Conservation (phyloP, 2,888 invertebrate genomes). For the Nymphalis polychloros region DNA sequence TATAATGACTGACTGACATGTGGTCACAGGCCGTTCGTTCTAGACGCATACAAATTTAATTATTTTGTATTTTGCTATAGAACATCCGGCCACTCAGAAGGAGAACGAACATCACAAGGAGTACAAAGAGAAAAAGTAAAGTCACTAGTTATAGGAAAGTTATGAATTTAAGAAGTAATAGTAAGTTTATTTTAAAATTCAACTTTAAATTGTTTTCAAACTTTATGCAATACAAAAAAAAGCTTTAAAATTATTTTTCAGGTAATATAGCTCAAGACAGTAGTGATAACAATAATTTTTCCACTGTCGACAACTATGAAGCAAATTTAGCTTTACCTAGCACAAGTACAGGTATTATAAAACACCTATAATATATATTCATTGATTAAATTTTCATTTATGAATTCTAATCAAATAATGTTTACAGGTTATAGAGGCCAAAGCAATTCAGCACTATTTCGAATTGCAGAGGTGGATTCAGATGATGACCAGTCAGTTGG, state of each 20-base stretch:
- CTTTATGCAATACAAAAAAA: neutral
- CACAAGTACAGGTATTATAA: constrained; percentile 82
- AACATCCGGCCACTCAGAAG: constrained; percentile 67
- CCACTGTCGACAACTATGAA: constrained; percentile 58
- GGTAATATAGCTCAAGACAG: constrained; percentile 60
- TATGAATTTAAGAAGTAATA: constrained; percentile 65
- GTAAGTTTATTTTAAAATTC: constrained; percentile 44
- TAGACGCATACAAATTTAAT: neutral
- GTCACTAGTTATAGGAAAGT: constrained; percentile 67
- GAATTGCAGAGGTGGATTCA: constrained; percentile 83
- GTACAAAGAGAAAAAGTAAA: constrained; percentile 72
- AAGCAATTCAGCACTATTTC: constrained; percentile 67
- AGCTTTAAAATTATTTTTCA: constrained; percentile 37
- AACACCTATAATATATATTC: neutral
- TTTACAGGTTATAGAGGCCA: constrained; percentile 72
- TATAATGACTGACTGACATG: too few relatives aligned
- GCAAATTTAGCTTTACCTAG: constrained; percentile 83
- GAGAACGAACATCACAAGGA: constrained; percentile 68
- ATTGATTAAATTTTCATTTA: too few relatives aligned
- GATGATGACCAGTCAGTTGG: constrained; percentile 82
- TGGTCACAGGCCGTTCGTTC: too few relatives aligned
- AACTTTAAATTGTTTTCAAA: neutral
- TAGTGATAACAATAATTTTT: constrained; percentile 60
- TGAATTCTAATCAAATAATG: too few relatives aligned
- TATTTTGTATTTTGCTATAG: constrained; percentile 47